Percentiles rank a stretch among this genome's conserved stretches.
Conservation (phyloP, 1,140 invertebrate genomes). For the Catajapyx aquilonaris region DNA sequence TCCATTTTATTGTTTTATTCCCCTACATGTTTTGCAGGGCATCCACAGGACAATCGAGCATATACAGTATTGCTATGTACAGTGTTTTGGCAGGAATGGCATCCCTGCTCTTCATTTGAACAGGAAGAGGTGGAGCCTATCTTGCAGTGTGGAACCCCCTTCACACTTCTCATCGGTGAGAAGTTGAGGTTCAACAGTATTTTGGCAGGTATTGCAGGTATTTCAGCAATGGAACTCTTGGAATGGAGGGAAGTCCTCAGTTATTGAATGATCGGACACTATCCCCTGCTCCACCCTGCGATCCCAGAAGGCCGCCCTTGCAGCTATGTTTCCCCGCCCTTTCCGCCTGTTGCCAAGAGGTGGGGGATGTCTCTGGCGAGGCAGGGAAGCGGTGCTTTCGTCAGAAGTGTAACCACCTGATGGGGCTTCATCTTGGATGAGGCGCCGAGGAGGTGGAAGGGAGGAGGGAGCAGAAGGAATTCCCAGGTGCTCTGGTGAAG, state of each 20-base stretch:
- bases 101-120: background rate
- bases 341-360: background rate
- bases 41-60: too few species aligned
- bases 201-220: background rate
- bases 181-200: too few species aligned
- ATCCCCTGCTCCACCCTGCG: background rate
- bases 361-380: background rate
- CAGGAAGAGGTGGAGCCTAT: background rate
- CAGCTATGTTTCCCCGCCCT: background rate
- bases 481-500: background rate
- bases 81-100: background rate
- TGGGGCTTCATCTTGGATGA: too few species aligned
- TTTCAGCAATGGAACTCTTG: background rate
- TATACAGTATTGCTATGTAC: too few species aligned
- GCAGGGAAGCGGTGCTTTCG: background rate
- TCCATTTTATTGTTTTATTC: too few species aligned
- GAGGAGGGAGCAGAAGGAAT: background rate
- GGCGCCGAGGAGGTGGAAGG: background rate
- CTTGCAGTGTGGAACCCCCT: too few species aligned
- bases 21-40: too few species aligned
- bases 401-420: background rate
- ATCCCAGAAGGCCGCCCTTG: background rate
- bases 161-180: too few species aligned
- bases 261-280: background rate
- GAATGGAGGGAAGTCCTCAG: background rate